These are phyloP conservation scores for Aurelia aurita complex sp. Pacific DNA, from an alignment of 30 jellyfish, hydroid and myxozoan genomes.

Conservation along the genomic window DNA sequence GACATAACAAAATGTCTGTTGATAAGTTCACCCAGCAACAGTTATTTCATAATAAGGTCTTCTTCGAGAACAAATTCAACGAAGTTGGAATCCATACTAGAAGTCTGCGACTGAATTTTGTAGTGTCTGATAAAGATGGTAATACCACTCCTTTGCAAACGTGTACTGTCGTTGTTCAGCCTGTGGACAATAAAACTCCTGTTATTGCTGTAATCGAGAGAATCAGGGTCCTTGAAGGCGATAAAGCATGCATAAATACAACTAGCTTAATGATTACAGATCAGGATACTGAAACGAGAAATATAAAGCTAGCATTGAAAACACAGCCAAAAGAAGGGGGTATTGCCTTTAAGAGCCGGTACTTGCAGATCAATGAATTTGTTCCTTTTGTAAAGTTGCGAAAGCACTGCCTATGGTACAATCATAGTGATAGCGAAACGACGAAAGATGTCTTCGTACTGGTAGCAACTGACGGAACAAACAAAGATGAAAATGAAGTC, in stretches of 20 bases:
- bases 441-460: slow-evolving; percentile 12
- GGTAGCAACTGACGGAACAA: slow-evolving; percentile 42
- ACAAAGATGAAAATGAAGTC: not conserved
- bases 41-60: slow-evolving; percentile 47
- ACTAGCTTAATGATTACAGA: slow-evolving; percentile 11
- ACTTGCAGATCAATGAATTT: not conserved
- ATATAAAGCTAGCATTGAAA: slow-evolving; percentile 4
- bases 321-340: slow-evolving; percentile 41
- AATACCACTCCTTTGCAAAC: slow-evolving; percentile 40
- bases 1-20: slow-evolving; percentile 15
- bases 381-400: slow-evolving; percentile 16
- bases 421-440: slow-evolving; percentile 58
- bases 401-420: slow-evolving; percentile 31
- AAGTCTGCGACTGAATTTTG: slow-evolving; percentile 25
- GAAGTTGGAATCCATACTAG: slow-evolving; percentile 38
- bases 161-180: slow-evolving; percentile 34
- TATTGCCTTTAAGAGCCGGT: slow-evolving; percentile 11
- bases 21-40: slow-evolving; percentile 45
- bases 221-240: slow-evolving; percentile 55
- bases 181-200: slow-evolving; percentile 68
- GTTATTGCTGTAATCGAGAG: not conserved
- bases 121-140: slow-evolving; percentile 43
- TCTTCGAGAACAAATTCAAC: slow-evolving; percentile 1
- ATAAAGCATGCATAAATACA: slow-evolving; percentile 35
- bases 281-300: slow-evolving; percentile 18